Evolutionary conservation across 1,140 invertebrate genomes (phyloP).

Genomic region (Scylla paramamosain): DNA sequence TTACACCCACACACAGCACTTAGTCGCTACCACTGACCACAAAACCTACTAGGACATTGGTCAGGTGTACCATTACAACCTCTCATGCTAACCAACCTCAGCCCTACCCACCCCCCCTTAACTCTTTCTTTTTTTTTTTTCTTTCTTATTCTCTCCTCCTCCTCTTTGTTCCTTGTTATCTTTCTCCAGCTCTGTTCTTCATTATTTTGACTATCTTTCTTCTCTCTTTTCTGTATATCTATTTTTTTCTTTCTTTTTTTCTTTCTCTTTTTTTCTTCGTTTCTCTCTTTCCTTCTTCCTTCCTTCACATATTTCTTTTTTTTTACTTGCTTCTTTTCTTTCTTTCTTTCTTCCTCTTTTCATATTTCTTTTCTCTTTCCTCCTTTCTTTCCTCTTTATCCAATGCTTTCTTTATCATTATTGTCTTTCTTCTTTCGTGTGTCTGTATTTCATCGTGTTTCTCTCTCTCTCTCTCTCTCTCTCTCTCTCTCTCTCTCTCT

Average conservation of each 20-base stretch:
- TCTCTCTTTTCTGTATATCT: no score
- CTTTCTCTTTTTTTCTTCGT: neutral
- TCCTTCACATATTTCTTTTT: neutral
- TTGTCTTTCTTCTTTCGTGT: neutral
- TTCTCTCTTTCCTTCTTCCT: neutral
- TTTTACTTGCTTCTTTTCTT: neutral
- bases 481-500: constrained; percentile 33
- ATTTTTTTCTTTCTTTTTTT: neutral
- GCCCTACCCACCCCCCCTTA: neutral
- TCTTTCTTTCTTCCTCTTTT: neutral
- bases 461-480: constrained; percentile 38
- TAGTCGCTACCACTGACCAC: neutral
- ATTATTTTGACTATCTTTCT: neutral
- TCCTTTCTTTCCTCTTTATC: no score
- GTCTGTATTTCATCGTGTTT: constrained; percentile 1
- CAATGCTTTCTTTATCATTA: neutral
- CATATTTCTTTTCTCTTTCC: no score
- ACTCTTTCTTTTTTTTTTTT: neutral
- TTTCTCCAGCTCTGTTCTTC: neutral
- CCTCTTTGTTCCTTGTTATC: no score
- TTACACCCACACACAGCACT: neutral
- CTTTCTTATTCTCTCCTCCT: neutral
- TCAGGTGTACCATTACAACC: neutral
- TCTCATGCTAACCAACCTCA: no score
- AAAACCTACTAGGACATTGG: neutral